Evolutionary conservation across 2,888 invertebrate genomes (phyloP).

Genomic region (Drosophila diplacantha): DNA sequence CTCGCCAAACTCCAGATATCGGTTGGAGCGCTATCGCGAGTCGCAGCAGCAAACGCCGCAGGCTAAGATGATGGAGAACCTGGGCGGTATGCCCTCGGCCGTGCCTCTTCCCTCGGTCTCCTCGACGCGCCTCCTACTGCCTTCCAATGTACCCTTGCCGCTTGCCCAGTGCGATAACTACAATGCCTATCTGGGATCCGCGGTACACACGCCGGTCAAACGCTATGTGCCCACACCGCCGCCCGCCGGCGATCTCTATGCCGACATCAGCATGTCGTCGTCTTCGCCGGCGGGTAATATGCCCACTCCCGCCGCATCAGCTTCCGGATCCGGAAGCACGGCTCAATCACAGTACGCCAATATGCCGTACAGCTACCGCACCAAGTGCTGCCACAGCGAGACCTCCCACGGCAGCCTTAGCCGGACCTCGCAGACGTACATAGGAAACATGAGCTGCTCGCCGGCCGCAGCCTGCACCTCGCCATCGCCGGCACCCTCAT

Average conservation of each 20-base stretch:
- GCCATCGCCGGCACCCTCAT: conserved; percentile 42
- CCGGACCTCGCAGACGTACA: conserved; percentile 47
- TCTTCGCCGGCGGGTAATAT: conserved; percentile 42
- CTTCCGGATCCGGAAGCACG: conserved; percentile 1
- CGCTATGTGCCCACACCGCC: conserved; percentile 78
- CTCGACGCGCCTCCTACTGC: conserved; percentile 46
- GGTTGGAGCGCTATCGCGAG: conserved; percentile 75
- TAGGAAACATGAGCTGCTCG: conserved; percentile 30
- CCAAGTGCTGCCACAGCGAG: conserved; percentile 74
- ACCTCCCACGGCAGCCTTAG: conserved; percentile 33
- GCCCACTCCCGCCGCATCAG: conserved; percentile 37
- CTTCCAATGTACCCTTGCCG: conserved; percentile 59
- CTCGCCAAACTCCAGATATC: conserved; percentile 76
- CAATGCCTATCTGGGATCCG: conserved; percentile 74
- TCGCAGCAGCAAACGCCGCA: conserved; percentile 33
- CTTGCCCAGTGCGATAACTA: conserved; percentile 73
- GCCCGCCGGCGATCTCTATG: conserved; percentile 69
- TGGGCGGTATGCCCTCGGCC: conserved; percentile 30
- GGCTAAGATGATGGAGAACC: conserved; percentile 32
- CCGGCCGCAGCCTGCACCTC: conserved; percentile 48
- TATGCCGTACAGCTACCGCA: conserved; percentile 74
- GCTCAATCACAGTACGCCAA: conserved; percentile 58
- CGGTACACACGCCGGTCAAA: conserved; percentile 78
- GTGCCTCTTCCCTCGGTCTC: conserved; percentile 30
- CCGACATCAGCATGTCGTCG: conserved; percentile 31